Evolutionary conservation across 2,113 vertebrate genomes (phyloP).

Genomic region (Pluvialis apricaria): DNA sequence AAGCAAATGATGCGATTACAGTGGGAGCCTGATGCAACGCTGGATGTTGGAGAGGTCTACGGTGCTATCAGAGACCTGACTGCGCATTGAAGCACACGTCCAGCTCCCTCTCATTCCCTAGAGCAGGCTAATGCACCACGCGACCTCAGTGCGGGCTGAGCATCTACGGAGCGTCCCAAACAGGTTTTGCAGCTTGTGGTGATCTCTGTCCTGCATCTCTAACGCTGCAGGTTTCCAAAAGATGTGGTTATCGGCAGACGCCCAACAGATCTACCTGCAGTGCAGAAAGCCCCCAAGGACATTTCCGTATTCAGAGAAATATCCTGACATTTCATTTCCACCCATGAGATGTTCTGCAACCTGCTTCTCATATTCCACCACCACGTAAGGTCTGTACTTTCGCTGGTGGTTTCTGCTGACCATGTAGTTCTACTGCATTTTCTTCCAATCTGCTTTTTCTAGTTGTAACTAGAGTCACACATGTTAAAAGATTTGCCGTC

Average conservation of each 20-base stretch:
- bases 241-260: fast-evolving
- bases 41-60: fast-evolving
- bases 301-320: neutral
- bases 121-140: neutral
- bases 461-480: neutral
- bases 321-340: neutral
- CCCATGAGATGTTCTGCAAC: neutral
- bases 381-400: neutral
- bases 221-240: too few relatives aligned
- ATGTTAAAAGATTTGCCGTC: fast-evolving
- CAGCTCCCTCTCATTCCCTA: neutral
- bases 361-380: neutral
- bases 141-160: fast-evolving
- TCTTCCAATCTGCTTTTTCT: neutral
- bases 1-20: too few relatives aligned
- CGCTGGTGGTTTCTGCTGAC: neutral
- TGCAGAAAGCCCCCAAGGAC: neutral
- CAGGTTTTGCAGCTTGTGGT: too few relatives aligned
- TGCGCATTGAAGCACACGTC: fast-evolving
- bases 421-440: neutral
- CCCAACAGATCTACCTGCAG: neutral
- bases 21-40: neutral
- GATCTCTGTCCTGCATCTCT: neutral
- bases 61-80: neutral
- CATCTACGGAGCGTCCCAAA: neutral